Base-by-base conservation (phyloP, 1,140 invertebrate genomes). In the Tachypleus tridentatus region DNA sequence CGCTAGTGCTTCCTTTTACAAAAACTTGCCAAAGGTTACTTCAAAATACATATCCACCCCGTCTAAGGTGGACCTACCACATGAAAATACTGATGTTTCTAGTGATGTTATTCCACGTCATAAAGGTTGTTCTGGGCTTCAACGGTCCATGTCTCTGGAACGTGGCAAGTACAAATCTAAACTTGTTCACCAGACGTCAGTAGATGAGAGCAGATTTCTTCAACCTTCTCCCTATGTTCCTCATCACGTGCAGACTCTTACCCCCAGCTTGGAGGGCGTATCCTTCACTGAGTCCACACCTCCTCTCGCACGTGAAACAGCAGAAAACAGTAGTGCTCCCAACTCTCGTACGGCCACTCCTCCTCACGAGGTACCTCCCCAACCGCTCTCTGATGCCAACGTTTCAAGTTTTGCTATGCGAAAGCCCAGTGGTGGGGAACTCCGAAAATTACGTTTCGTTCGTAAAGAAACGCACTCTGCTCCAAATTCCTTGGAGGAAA, bases 401-500 rank as follows among this genome's bases (percentile, higher is more conserved):
- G 29, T 29, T 29, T 29, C 29, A 29, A 29, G 2, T 29, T 29
- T 29, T 29, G 29, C 29, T 29, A 29, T 29, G 29, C 7, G 53
- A 54, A 54, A 54, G n/a, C 53, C 53, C 53, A 54, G 53, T 54
- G 7, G 61, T 10, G 66, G 68, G 51, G 60, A 65, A 1, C 29
- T 62, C 6, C 48, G 62, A 47, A 69, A 65, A 48, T 60, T 66
- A 1, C 51, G 75, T 62, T 77, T 79, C 64, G 66, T 76, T n/a
- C 67, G 76, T 49, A 79, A 80, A 63, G 76, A 79, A 61, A 78
- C 78, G 47, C 77, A 77, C 60, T 80, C 78, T 5, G 78, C 78
- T 1, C 78, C 78, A 4, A 77, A 78, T 66, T 78, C 77, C 11
- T 77, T 79, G 56, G 77, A 79, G 52, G 71, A 67, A 6, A 64